Conservation (phyloP, 2,113 vertebrate species). For the Panurus biarmicus region DNA sequence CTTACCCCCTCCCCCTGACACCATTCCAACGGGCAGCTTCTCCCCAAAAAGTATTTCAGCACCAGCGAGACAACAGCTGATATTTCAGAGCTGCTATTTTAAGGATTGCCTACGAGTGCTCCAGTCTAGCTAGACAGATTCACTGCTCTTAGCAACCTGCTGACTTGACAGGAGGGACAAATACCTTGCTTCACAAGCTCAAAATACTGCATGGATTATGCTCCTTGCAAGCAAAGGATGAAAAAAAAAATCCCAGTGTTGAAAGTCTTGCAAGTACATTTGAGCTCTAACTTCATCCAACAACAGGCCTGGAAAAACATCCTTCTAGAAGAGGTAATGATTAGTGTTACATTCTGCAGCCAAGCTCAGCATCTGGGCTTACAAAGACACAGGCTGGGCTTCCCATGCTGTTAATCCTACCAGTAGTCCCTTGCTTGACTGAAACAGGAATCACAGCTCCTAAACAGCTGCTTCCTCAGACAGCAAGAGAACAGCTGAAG, state of each 20-base stretch:
- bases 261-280: not conserved
- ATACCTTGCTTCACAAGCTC: not conserved
- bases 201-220: not conserved
- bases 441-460: slow-evolving; percentile 23
- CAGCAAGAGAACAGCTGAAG: slow-evolving; percentile 21
- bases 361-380: slow-evolving; percentile 31
- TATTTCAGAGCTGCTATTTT: slow-evolving; percentile 13
- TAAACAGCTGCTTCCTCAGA: slow-evolving; percentile 36
- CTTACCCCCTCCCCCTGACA: fast-evolving
- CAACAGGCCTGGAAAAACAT: slow-evolving; percentile 2
- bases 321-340: slow-evolving; percentile 31
- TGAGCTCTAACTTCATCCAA: not conserved
- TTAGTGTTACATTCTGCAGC: slow-evolving; percentile 4
- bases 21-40: not conserved
- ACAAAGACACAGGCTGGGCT: not conserved
- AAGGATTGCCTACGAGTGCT: not conserved
- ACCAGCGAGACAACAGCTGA: not conserved
- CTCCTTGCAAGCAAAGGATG: not conserved
- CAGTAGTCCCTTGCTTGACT: not conserved
- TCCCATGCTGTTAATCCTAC: slow-evolving; percentile 7
- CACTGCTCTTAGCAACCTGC: not conserved
- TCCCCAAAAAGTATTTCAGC: not conserved
- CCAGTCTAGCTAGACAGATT: not conserved
- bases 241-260: not conserved
- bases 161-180: not conserved